Base-by-base conservation (phyloP, 37 sponge, comb jelly and placozoan species). In the Geodia barretti region DNA sequence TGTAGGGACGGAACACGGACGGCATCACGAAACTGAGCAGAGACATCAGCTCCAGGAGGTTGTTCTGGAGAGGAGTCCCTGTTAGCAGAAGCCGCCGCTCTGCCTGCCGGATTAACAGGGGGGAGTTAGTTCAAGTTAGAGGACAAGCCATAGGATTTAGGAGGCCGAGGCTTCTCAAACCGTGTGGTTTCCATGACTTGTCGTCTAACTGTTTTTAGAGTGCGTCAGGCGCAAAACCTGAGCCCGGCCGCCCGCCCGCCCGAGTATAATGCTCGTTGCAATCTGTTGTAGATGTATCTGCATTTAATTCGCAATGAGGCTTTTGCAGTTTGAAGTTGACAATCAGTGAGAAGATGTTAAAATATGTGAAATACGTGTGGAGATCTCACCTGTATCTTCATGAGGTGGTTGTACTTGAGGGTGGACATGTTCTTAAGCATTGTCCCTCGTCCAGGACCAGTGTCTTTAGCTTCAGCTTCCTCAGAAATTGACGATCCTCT, bases 361-460 rank as follows among this genome's bases (percentile, higher is more conserved):
- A 19, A 21, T 68, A 14, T 23, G 70, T 20, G 35, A 68, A 21
- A 21, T 68, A 23, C 19, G 32, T 21, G 25, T 11, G 24, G 24
- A 29, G 11, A 33, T 58, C 61, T 70, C 25, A 86, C 87, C 81
- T 75, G 71, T 4, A 86, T 86, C 38, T 30, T 81, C 83, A 81
- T 82, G 64, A 88, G 76, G 72, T 81, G 54, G 24, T 39, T 54
- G 71, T 88, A 88, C 35, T 82, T 42, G 61, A 75, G 82, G 25
- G 77, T 68, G 39, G 74, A 30, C 88, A 88, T 88, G 42, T 88
- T 88, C 77, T 88, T 88, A 28, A 88, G 78, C 88, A 88, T 88
- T 88, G 88, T 1, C 72, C 88, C 29, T 88, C 88, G 59, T 88
- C 88, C 77, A 88, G 65, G 21, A 88, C 72, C 19, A 77, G n/a